Evolutionary conservation across 2,888 invertebrate genomes (phyloP), one percentile per base, ranked within the genome.

Genomic region (Hylaea fasciaria): DNA sequence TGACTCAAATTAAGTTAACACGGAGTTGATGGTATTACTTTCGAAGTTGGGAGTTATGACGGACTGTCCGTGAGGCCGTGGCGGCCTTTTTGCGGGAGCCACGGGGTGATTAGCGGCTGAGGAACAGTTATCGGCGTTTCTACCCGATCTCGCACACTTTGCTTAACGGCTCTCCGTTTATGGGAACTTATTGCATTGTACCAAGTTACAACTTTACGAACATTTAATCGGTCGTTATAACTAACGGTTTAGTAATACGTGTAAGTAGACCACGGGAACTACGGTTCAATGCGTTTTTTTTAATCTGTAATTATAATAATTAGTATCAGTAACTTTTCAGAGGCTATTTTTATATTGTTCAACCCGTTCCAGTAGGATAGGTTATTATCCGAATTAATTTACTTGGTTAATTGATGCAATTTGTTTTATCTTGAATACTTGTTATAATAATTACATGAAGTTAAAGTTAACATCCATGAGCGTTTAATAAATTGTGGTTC

Each of bases 1-100:
- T 92, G 91, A 91, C 90, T 91, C 91, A 91, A 92, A 92, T 92
- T 91, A 92, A 92, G 91, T 92, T 92, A 92, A 92, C 91, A 91
- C 91, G 84, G 87, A 91, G 86, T 91, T 91, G 91, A 92, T 91
- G 91, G 90, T 91, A 91, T 91, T 92, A 91, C 91, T 92, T 92
- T 91, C 83, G 85, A 83, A 91, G 91, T 91, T 90, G 78, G 78
- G 80, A 91, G 85, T 90, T 91, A 91, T 88, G 91, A 91, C 86
- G 91, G 89, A 91, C 89, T 80, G 89, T 85, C 89, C 86, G 85
- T 77, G 74, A 83, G 80, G 73, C 79, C 73, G 65, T 68, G 73
- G 71, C 73, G 8, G 11, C 17, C 44, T 58, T 53, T 61, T 62
- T 57, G 59, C 37, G 51, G 53, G 35, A 46, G 48, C 53, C 32